Evolutionary conservation across 2,113 vertebrate genomes (phyloP).

Genomic region (Todiramphus chloris): DNA sequence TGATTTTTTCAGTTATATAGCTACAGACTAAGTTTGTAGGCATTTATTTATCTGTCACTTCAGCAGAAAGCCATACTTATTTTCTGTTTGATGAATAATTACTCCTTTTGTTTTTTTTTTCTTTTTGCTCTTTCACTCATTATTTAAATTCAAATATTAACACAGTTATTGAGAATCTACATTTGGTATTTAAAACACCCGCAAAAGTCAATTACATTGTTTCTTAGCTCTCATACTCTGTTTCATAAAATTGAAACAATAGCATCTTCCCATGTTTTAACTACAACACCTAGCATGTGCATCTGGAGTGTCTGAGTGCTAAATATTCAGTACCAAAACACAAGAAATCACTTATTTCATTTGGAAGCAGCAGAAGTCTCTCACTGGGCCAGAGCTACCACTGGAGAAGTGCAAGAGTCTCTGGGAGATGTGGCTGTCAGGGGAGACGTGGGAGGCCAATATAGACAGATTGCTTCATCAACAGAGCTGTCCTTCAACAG

Average conservation of each 20-base stretch:
- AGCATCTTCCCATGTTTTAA: neutral
- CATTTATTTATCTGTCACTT: neutral
- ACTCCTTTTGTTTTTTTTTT: fast-evolving
- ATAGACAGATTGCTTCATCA: neutral
- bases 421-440: fast-evolving
- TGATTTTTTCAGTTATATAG: neutral
- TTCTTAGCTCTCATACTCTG: neutral
- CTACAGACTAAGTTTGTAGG: neutral
- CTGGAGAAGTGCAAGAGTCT: neutral
- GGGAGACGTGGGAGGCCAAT: neutral
- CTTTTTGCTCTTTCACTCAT: neutral
- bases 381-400: neutral
- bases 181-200: neutral
- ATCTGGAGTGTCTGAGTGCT: neutral
- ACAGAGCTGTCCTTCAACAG: neutral
- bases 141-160: neutral
- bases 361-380: neutral
- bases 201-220: neutral
- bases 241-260: neutral
- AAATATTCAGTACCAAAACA: neutral
- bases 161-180: neutral
- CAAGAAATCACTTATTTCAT: neutral
- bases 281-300: fast-evolving
- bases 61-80: neutral
- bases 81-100: neutral